Base-by-base conservation (phyloP, 2,888 invertebrate species). In the Chymomyza procnemis region DNA sequence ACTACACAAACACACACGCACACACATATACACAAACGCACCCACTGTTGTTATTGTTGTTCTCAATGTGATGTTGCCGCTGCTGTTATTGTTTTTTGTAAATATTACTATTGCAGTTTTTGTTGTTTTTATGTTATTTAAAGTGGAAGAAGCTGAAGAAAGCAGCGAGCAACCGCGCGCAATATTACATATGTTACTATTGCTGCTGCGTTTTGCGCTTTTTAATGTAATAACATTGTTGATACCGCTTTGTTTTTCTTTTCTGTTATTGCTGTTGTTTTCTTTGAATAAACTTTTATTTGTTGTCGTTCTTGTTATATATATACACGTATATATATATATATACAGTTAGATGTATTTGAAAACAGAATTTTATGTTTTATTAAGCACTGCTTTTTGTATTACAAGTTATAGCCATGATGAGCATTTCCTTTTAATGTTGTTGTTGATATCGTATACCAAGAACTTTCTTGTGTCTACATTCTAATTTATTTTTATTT, bases 401-500 rank as follows among this genome's bases (percentile, higher is more conserved):
- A n/a, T n/a, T 61, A 63, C 6, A 26, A 26, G 26, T 26, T 26
- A 26, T 26, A 26, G 6, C 2, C 26, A 26, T 26, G 4, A 4
- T 26, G 4, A 2, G 26, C 26, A 54, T 56, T 64, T 73, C 72
- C 65, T 65, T 68, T 54, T 47, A 54, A n/a, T n/a, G n/a, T n/a
- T n/a, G n/a, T 26, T 26, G 14, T 54, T 54, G 47, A 18, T 18
- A 19, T 54, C 12, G 54, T 21, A 14, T 18, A 54, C 18, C 4
- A 18, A 18, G 54, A 21, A 14, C 1, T 4, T 56, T 21, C 30
- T 61, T 57, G 65, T 76, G 74, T 74, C 78, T 72, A 76, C 69
- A 59, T 69, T 73, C 59, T 26, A 8, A 6, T 26, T 26, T 6
- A 26, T 26, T 41, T 86, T 74, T 76, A 84, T 76, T 69, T 70